A percentile compares a stretch with the other conserved stretches of the same genome.
These are phyloP conservation scores for Limonius californicus DNA, from an alignment of 1,140 invertebrate species.

Conservation along the genomic window DNA sequence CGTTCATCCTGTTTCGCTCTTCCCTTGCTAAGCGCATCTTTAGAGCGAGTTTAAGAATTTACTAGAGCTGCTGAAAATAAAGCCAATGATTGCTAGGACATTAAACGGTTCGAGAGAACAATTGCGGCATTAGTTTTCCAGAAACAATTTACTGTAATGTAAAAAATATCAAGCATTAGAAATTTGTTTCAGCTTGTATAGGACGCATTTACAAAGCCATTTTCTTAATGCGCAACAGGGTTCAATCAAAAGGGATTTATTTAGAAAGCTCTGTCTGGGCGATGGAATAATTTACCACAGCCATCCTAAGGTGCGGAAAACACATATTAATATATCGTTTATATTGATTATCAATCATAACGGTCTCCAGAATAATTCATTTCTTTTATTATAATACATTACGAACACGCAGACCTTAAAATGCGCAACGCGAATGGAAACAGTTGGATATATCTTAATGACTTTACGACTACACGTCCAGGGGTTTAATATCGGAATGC, in stretches of 20 bases:
- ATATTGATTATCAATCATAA: conserved; percentile 43
- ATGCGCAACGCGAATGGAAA: too few species aligned
- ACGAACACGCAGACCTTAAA: too few species aligned
- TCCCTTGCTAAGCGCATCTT: neutral
- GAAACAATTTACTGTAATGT: neutral
- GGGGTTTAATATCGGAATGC: too few species aligned
- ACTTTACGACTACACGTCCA: too few species aligned
- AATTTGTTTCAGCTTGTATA: neutral
- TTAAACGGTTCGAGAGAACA: neutral
- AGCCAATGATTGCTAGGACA: too few species aligned
- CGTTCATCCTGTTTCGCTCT: conserved; percentile 42
- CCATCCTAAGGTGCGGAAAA: conserved; percentile 34
- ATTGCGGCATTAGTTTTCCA: too few species aligned
- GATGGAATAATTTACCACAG: conserved; percentile 11
- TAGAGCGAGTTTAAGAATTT: neutral
- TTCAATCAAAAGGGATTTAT: conserved; percentile 15
- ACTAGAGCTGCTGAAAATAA: too few species aligned
- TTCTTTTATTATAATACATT: conserved; percentile 32
- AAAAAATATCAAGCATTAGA: neutral
- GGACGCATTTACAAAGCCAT: neutral
- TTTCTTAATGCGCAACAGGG: conserved; percentile 7
- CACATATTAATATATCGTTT: conserved; percentile 42
- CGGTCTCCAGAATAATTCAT: conserved; percentile 26
- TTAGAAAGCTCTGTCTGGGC: neutral
- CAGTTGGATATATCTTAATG: too few species aligned